These are phyloP conservation scores for Drosophila mettleri DNA, from an alignment of 2,888 invertebrate genomes.

Conservation along the genomic window DNA sequence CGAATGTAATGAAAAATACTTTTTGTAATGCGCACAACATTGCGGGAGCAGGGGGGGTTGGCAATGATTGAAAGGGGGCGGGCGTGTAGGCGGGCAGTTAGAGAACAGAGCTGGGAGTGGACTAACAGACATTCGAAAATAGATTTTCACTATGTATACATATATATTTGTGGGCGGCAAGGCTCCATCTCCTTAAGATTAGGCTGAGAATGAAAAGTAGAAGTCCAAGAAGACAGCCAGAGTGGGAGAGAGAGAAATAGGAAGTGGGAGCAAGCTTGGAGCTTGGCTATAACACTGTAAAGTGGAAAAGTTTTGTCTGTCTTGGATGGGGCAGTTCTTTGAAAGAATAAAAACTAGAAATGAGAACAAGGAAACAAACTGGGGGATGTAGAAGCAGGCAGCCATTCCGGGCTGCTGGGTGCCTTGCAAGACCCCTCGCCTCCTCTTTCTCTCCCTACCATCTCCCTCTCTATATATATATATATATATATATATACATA, in stretches of 20 bases:
- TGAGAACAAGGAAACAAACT: conserved; percentile 29
- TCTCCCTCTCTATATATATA: background rate
- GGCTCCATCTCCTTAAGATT: background rate
- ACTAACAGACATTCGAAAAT: conserved; percentile 77
- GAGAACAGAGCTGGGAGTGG: conserved; percentile 8
- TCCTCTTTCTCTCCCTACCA: background rate
- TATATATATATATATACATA: background rate
- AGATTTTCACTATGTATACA: conserved; percentile 61
- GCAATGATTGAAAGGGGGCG: background rate
- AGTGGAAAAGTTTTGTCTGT: conserved; percentile 72
- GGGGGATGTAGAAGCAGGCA: conserved; percentile 7
- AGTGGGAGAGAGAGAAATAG: background rate
- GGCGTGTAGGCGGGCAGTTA: background rate
- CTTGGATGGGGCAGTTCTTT: conserved; percentile 24
- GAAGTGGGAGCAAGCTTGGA: background rate
- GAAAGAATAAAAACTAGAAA: conserved; percentile 18
- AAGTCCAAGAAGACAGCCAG: conserved; percentile 2
- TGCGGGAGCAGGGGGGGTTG: background rate
- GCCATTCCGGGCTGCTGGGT: background rate
- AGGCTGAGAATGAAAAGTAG: conserved; percentile 14
- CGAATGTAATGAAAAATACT: conserved; percentile 78
- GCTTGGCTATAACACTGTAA: conserved; percentile 54
- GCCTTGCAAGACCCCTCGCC: background rate
- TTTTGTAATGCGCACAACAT: conserved; percentile 57
- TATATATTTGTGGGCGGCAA: conserved; percentile 38